Evolutionary conservation across 2,797 vertebrate genomes (phyloP).

Genomic region (Macrochelys suwanniensis): DNA sequence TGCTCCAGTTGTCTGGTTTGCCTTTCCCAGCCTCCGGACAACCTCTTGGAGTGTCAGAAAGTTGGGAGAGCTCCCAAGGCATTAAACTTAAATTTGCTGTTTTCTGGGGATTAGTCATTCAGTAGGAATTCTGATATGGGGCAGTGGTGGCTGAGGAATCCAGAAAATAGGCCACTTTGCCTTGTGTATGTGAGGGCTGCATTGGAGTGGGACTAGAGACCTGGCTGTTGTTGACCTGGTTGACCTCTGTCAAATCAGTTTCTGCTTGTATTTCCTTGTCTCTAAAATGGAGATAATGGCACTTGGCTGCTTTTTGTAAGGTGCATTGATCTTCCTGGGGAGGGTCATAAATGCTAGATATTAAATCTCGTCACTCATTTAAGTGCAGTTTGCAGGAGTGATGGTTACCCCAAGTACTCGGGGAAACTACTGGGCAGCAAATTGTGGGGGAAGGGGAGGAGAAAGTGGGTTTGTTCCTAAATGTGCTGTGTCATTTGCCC

Average conservation of each 20-base stretch:
- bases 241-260: rapidly evolving
- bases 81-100: rapidly evolving
- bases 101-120: not conserved
- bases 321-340: not conserved
- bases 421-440: not conserved
- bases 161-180: not conserved
- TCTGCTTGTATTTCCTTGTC: rapidly evolving
- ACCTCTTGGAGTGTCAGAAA: rapidly evolving
- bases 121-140: not conserved
- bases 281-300: rapidly evolving
- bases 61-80: not conserved
- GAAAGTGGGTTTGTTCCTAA: not conserved
- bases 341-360: rapidly evolving
- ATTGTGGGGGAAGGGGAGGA: not conserved
- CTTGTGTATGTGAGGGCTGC: rapidly evolving
- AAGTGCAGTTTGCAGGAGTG: not conserved
- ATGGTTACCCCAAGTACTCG: not conserved
- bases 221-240: not conserved
- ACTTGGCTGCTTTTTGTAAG: not conserved
- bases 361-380: not conserved
- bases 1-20: rapidly evolving
- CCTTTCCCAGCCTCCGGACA: rapidly evolving
- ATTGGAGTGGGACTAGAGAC: rapidly evolving
- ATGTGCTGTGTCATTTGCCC: not conserved
- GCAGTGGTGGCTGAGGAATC: not conserved